Evolutionary conservation across 2,888 invertebrate species (phyloP), one percentile per base, ranked within the genome.

Genomic region (Imbricaverruca yamaguchii): DNA sequence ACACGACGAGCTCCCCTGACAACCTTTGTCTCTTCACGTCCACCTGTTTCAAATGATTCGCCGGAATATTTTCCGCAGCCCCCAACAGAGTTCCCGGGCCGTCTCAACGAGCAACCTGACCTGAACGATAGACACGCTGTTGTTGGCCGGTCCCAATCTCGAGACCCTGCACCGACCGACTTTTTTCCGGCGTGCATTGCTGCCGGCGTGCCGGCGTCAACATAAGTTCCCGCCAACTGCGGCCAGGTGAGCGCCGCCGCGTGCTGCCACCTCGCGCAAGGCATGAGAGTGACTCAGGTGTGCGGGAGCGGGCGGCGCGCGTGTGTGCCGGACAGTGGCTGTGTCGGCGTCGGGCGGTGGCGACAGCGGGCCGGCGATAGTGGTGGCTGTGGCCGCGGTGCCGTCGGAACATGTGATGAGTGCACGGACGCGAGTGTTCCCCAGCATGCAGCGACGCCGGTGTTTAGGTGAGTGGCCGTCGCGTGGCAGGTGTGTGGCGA

Each of bases 211-310:
- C 39, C 39, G 11, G 4, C 74, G 74, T 55, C 18, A 55, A 74
- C 53, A 74, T 74, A 55, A 55, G 55, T 21, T 9, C 21, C 21
- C 2, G 9, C 55, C 74, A 74, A 74, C 53, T 15, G 9, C 10
- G 13, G 53, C 53, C 74, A 74, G 74, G 74, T 74, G 74, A 9
- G 55, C 9, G 25, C 55, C 10, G 55, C 39, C 18, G 10, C 10
- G 74, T 59, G 80, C 69, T 56, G 63, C 77, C 59, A 59, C 65
- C 69, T 69, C 55, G 12, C 57, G 77, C 9, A 80, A 80, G 59
- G 67, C 39, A 39, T 77, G 80, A 57, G 57, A 74, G 12, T 18
- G 18, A 21, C 80, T 65, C 67, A 80, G 59, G 69, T 69, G 59
- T 59, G 80, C 53, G 39, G 69, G 77, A 11, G 56, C 65, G 59